Evolutionary conservation across 2,888 invertebrate genomes (phyloP).

Genomic region (Psylliodes chrysocephalus): DNA sequence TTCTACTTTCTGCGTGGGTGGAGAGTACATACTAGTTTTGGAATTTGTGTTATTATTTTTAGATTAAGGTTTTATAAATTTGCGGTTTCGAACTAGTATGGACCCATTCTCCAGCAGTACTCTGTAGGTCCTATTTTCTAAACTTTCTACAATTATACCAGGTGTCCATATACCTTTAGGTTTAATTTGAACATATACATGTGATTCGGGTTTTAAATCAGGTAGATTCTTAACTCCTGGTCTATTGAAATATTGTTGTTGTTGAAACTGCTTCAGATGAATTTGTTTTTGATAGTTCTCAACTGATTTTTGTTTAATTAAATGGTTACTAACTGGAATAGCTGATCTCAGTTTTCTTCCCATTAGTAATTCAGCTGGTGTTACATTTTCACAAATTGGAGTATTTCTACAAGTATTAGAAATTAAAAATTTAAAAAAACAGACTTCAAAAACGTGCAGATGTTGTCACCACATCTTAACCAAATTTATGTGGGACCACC

Average conservation of each 20-base stretch:
- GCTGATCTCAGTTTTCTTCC: slow-evolving; percentile 6
- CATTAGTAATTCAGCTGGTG: slow-evolving; percentile 12
- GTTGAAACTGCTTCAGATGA: not conserved
- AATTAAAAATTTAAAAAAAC: too few species aligned
- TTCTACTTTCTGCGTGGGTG: too few species aligned
- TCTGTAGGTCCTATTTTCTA: slow-evolving; percentile 13
- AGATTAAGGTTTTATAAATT: slow-evolving; percentile 13
- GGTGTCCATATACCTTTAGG: slow-evolving; percentile 12
- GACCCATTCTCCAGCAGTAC: slow-evolving; percentile 20
- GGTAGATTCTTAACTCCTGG: not conserved
- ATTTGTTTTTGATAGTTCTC: slow-evolving; percentile 8
- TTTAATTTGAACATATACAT: slow-evolving; percentile 10
- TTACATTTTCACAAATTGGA: not conserved
- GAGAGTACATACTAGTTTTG: too few species aligned
- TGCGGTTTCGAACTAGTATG: slow-evolving; percentile 13
- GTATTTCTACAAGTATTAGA: not conserved
- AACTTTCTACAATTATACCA: slow-evolving; percentile 14
- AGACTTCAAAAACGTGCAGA: too few species aligned
- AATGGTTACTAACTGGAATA: not conserved
- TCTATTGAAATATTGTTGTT: slow-evolving; percentile 8
- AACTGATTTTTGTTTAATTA: not conserved
- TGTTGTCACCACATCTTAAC: too few species aligned
- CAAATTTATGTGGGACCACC: too few species aligned
- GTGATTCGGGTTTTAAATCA: not conserved
- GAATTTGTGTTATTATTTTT: not conserved